phyloP scores from a whole-genome alignment of 2,797 vertebrate species.

The Rhincodon typus region DNA sequence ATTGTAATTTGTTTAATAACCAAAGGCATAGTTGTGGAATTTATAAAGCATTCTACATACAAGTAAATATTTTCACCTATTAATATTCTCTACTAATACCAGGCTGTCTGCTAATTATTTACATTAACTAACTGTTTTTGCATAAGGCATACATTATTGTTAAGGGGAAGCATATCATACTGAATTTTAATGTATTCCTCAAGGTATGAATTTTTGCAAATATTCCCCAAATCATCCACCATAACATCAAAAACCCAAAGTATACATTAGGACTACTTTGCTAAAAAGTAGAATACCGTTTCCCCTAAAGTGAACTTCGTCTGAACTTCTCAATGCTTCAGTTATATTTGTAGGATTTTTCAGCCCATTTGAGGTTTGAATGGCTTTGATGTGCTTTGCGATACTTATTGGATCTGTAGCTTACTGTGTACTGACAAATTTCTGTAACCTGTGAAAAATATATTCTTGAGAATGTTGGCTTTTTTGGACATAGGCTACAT shows the following conservation, averaged over 20 bases:
- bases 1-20: neutral
- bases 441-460: neutral
- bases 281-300: neutral
- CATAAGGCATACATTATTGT: conserved; percentile 25
- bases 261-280: neutral
- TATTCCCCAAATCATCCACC: neutral
- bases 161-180: conserved; percentile 3
- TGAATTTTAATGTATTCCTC: neutral
- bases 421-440: neutral
- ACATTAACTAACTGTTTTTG: conserved; percentile 29
- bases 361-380: conserved; percentile 20
- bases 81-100: neutral
- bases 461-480: conserved; percentile 10
- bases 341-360: neutral
- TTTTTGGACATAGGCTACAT: conserved; percentile 6
- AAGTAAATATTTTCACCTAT: conserved; percentile 8
- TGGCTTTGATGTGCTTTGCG: conserved; percentile 16
- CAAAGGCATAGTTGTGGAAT: conserved; percentile 6
- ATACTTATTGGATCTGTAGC: neutral
- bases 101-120: conserved; percentile 24
- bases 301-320: neutral
- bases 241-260: neutral
- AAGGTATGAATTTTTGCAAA: neutral
- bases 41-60: conserved; percentile 28
- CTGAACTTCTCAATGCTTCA: neutral